Evolutionary conservation across 2,888 invertebrate species (phyloP).

Genomic region (Camptogramma bilineatum): DNA sequence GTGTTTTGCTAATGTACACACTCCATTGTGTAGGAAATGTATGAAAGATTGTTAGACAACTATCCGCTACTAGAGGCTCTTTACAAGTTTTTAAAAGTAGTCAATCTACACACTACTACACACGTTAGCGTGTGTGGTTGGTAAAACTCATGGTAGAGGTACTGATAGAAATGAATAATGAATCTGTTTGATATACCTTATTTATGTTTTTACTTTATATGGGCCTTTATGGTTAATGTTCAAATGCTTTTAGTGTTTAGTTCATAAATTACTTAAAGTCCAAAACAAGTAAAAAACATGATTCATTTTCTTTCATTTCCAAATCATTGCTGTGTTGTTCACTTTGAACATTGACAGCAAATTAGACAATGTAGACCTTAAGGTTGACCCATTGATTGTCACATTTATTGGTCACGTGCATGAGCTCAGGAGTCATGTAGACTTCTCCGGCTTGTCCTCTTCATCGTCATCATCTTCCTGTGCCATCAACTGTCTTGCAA

Average conservation of each 20-base stretch:
- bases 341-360: slow-evolving; percentile 32
- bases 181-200: neutral
- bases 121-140: no score
- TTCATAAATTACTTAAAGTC: slow-evolving; percentile 11
- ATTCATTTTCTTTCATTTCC: neutral
- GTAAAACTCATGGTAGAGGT: no score
- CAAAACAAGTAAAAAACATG: slow-evolving; percentile 5
- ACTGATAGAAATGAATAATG: neutral
- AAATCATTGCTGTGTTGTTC: neutral
- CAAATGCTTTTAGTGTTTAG: slow-evolving; percentile 5
- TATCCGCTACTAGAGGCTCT: no score
- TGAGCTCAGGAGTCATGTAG: slow-evolving; percentile 65
- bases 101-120: no score
- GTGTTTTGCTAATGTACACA: no score
- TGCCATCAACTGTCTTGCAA: slow-evolving; percentile 95
- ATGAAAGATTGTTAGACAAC: no score
- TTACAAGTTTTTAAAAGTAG: no score
- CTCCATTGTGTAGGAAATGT: no score
- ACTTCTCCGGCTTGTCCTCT: slow-evolving; percentile 54
- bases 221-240: neutral
- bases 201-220: neutral
- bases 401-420: slow-evolving; percentile 1
- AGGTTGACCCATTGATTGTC: slow-evolving; percentile 8
- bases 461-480: slow-evolving; percentile 95
- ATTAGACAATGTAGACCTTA: slow-evolving; percentile 1